phyloP scores from a whole-genome alignment of 2,888 invertebrate genomes.

The Melieria picta region DNA sequence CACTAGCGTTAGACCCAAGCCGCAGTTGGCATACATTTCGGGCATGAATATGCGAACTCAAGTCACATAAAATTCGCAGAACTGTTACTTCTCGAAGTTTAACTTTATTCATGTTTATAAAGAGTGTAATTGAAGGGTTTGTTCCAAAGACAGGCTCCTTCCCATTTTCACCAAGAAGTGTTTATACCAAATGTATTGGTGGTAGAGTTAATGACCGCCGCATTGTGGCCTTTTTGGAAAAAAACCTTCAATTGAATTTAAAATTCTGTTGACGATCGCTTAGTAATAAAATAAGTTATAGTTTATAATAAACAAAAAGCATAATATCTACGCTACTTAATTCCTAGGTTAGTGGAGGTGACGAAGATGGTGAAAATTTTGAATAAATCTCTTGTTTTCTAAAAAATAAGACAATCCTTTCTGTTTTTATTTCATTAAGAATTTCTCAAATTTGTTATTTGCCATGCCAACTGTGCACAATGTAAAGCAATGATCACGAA shows the following conservation, averaged over 20 bases:
- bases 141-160: slow-evolving; percentile 1
- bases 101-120: not conserved
- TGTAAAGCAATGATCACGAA: too few relatives aligned
- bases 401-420: slow-evolving; percentile 27
- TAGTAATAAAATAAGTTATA: slow-evolving; percentile 17
- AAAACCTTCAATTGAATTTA: slow-evolving; percentile 14
- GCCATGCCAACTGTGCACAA: too few relatives aligned
- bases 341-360: slow-evolving; percentile 23
- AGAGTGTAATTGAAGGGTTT: slow-evolving; percentile 19
- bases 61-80: too few relatives aligned
- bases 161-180: not conserved
- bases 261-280: slow-evolving; percentile 8
- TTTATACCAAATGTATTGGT: slow-evolving; percentile 1
- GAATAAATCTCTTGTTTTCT: slow-evolving; percentile 31
- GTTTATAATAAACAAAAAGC: slow-evolving; percentile 33
- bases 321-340: slow-evolving; percentile 29
- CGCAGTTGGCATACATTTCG: too few relatives aligned
- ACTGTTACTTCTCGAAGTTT: too few relatives aligned
- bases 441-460: too few relatives aligned
- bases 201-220: not conserved
- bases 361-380: slow-evolving; percentile 24
- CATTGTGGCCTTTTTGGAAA: not conserved
- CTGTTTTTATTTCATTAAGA: slow-evolving; percentile 19
- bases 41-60: too few relatives aligned
- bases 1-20: too few relatives aligned